Conservation (phyloP, 2,888 invertebrate genomes). For the Troides helena region DNA sequence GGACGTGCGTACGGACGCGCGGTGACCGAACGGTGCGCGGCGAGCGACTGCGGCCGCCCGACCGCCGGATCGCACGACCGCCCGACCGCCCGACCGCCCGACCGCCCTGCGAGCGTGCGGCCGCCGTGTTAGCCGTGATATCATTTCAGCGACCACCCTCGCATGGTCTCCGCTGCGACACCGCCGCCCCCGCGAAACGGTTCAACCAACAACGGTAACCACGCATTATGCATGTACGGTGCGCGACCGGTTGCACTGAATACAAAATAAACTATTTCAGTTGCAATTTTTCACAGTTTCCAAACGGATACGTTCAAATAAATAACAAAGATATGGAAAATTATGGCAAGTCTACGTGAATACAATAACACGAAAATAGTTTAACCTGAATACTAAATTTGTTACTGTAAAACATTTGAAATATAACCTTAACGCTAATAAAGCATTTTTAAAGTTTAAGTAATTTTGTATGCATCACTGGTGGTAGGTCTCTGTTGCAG, state of each 20-base stretch:
- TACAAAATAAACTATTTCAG: conserved; percentile 47
- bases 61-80: conserved; percentile 38
- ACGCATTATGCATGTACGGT: conserved; percentile 6
- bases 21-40: conserved; percentile 69
- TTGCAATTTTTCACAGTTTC: conserved; percentile 52
- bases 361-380: conserved; percentile 12
- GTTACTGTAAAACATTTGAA: no score
- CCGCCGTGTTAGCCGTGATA: conserved; percentile 66
- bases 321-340: conserved; percentile 25
- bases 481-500: no score
- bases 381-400: not conserved
- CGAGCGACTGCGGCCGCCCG: conserved; percentile 68
- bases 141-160: conserved; percentile 50
- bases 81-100: conserved; percentile 32
- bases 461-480: no score
- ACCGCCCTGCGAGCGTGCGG: conserved; percentile 56
- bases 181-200: conserved; percentile 37
- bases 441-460: no score
- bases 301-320: conserved; percentile 40
- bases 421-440: no score
- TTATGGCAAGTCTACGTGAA: conserved; percentile 8
- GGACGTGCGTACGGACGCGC: conserved; percentile 67
- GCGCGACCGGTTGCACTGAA: conserved; percentile 29
- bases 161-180: conserved; percentile 40
- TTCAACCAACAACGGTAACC: conserved; percentile 41